Evolutionary conservation across 1,140 invertebrate genomes (phyloP).

Genomic region (Bombus sibiricus): DNA sequence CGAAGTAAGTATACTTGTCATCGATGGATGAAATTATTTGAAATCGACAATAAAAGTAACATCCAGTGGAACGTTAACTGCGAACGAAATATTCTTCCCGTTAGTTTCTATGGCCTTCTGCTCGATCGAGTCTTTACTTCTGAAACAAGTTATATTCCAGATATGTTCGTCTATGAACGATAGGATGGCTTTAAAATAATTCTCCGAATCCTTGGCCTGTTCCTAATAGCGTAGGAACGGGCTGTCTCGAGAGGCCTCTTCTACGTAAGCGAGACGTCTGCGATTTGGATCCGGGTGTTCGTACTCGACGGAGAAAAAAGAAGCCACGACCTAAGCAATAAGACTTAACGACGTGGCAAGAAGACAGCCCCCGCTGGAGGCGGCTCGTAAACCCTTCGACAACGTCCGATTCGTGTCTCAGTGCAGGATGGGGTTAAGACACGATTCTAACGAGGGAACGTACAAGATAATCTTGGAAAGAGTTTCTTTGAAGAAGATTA

Average conservation of each 20-base stretch:
- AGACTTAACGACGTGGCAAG: conserved; percentile 50
- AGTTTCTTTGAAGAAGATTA: background rate
- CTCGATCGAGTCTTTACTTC: no score
- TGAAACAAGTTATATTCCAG: no score
- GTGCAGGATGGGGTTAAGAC: background rate
- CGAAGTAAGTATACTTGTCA: no score
- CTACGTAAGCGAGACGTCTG: conserved; percentile 34
- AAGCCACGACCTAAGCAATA: conserved; percentile 37
- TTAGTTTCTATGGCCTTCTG: no score
- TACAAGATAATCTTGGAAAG: background rate
- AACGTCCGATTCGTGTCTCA: conserved; percentile 18
- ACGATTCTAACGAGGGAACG: background rate
- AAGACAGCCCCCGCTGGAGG: conserved; percentile 29
- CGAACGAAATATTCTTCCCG: no score
- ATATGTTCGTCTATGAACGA: background rate
- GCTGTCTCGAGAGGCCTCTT: conserved; percentile 57
- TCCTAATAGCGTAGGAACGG: conserved; percentile 52
- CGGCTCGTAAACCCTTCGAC: no score
- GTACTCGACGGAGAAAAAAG: conserved; percentile 8
- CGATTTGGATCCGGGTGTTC: conserved; percentile 47
- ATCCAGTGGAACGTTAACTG: no score
- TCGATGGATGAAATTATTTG: no score
- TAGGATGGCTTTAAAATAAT: conserved; percentile 55
- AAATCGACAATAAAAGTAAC: no score
- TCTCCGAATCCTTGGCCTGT: conserved; percentile 31